phyloP scores from a whole-genome alignment of 1,140 invertebrate genomes.

The Aphelinus atriplicis region DNA sequence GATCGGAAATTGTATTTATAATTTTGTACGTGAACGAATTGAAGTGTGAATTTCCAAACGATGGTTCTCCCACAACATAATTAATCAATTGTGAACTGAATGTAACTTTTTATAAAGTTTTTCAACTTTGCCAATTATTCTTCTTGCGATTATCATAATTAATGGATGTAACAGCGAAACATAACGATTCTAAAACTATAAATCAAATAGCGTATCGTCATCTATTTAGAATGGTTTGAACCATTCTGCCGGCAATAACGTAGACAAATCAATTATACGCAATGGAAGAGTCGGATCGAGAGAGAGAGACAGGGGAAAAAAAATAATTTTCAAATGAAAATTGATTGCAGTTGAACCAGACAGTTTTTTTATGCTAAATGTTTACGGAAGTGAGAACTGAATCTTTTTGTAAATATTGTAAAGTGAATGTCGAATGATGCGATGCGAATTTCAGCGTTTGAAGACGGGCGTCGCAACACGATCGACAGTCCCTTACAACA shows the following conservation, averaged over 20 bases:
- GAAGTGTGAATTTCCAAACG: slow-evolving; percentile 15
- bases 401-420: slow-evolving; percentile 18
- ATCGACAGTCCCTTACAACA: slow-evolving; percentile 27
- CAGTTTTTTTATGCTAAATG: not conserved
- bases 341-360: not conserved
- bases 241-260: too few relatives aligned
- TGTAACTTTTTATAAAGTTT: slow-evolving; percentile 28
- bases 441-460: too few relatives aligned
- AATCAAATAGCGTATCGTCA: too few relatives aligned
- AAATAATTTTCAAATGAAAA: slow-evolving; percentile 4
- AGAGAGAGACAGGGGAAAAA: not conserved
- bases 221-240: too few relatives aligned
- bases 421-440: not conserved
- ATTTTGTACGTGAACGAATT: not conserved
- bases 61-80: not conserved
- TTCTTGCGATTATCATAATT: too few relatives aligned
- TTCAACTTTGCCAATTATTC: not conserved
- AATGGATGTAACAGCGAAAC: too few relatives aligned
- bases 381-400: not conserved
- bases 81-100: too few relatives aligned
- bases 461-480: not conserved
- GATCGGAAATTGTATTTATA: not conserved
- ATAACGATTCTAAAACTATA: too few relatives aligned
- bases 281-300: too few relatives aligned
- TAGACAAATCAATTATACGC: too few relatives aligned